Evolutionary conservation across 2,888 invertebrate species (phyloP), one percentile per base, ranked within the genome.

Genomic region (Taenaris catops): DNA sequence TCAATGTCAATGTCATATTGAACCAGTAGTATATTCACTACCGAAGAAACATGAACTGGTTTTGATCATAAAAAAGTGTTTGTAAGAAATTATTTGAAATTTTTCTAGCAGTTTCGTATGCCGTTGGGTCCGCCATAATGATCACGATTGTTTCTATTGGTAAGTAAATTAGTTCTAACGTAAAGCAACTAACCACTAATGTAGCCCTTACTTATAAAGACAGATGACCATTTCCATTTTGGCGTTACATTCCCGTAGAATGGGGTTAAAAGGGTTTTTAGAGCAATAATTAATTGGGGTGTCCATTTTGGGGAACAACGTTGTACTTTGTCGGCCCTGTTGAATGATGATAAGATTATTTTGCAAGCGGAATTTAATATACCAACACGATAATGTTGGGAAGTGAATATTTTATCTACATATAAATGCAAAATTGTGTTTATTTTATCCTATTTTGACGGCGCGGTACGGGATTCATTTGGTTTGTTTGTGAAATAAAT

Each of bases 251-350:
- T 67, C 63, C 55, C 51, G 54, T 52, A 53, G 53, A 68, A 68
- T 53, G 58, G 56, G 66, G 63, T 64, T 69, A 70, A 74, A 79
- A 75, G 74, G 75, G 75, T 58, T 72, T 72, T 65, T 65, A 66
- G 65, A 55, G 58, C 63, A 69, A 74, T 76, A 76, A 74, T 78
- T 79, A 78, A 74, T 76, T 70, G 63, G 62, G 70, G 65, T 63
- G 60, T 51, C 60, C 50, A 46, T 46, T 51, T 46, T 29, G 35
- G 38, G 34, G 42, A 42, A 40, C 39, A 46, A 38, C 36, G 43
- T 38, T 38, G 39, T 46, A 47, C 38, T 44, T 44, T 34, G 44
- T 41, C 20, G 40, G 25, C 36, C 19, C 19, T 34, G 41, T 37
- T 44, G 31, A 38, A 41, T 37, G 37, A 29, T 37, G 44, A 44